Percentiles rank a stretch among this genome's conserved stretches.
Conservation (phyloP, 2,113 vertebrate species). For the Gymnogyps californianus region DNA sequence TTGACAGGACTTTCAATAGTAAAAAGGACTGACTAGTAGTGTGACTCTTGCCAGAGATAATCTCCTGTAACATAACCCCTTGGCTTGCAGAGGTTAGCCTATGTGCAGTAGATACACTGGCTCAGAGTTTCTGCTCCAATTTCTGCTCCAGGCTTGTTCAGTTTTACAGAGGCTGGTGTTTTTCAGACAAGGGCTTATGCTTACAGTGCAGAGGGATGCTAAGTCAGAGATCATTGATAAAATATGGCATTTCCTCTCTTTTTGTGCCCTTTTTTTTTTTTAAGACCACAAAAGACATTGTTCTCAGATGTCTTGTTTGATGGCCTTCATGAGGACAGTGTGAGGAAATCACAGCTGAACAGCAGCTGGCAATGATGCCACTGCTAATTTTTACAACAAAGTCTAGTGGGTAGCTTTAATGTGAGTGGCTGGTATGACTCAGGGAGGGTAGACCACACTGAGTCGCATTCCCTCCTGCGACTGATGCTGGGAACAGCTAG, state of each 20-base stretch:
- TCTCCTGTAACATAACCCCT: neutral
- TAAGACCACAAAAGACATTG: neutral
- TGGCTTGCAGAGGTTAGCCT: neutral
- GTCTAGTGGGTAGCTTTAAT: neutral
- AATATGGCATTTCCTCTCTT: neutral
- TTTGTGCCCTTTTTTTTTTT: neutral
- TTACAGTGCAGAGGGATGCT: neutral
- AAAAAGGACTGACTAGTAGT: neutral
- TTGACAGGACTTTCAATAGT: neutral
- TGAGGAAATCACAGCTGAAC: conserved; percentile 17
- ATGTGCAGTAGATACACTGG: neutral
- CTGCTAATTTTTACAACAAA: neutral
- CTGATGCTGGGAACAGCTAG: neutral
- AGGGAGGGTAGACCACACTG: neutral
- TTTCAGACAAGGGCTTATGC: neutral
- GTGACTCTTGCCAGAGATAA: neutral
- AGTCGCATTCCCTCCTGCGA: neutral
- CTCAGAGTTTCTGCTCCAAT: neutral
- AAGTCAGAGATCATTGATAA: neutral
- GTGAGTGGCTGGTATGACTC: neutral
- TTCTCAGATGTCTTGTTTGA: conserved; percentile 26
- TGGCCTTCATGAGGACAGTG: neutral
- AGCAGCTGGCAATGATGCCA: neutral
- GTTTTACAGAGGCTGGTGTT: neutral
- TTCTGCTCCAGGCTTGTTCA: neutral